phyloP scores from a whole-genome alignment of 1,140 invertebrate genomes.

The Amphibalanus amphitrite region DNA sequence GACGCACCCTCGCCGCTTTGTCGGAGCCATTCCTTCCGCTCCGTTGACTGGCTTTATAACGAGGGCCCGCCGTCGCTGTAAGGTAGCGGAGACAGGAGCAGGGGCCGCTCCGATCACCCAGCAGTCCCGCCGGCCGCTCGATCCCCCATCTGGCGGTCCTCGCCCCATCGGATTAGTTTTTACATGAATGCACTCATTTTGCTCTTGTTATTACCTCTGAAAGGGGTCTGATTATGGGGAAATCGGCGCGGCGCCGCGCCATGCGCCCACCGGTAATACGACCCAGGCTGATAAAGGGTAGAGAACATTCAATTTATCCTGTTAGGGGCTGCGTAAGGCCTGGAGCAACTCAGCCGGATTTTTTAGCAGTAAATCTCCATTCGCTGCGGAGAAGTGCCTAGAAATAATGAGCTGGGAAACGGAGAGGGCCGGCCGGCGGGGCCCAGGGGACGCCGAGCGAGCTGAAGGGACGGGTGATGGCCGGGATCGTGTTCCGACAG shows the following conservation, averaged over 20 bases:
- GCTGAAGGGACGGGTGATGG: not conserved
- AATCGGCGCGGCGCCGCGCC: not conserved
- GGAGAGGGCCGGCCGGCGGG: too few species aligned
- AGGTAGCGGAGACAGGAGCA: too few species aligned
- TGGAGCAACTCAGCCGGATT: not conserved
- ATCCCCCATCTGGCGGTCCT: not conserved
- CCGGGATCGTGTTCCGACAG: not conserved
- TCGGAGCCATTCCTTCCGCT: not conserved
- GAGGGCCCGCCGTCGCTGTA: not conserved
- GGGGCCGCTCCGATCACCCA: too few species aligned
- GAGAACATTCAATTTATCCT: not conserved
- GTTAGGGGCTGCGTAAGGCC: not conserved
- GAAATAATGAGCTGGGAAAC: not conserved
- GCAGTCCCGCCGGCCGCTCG: too few species aligned
- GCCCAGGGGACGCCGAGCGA: not conserved
- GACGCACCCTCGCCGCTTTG: not conserved
- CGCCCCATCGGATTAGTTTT: not conserved
- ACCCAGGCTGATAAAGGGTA: not conserved
- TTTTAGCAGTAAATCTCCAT: slow-evolving; percentile 1
- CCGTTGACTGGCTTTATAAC: not conserved
- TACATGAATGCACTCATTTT: not conserved
- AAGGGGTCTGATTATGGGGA: not conserved
- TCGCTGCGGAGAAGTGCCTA: not conserved
- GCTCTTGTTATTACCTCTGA: not conserved
- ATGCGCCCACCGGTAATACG: not conserved